These are phyloP conservation scores for chimpanzee (Pan troglodytes) DNA, from an alignment of 2,113 vertebrate genomes.

Conservation along the genomic window DNA sequence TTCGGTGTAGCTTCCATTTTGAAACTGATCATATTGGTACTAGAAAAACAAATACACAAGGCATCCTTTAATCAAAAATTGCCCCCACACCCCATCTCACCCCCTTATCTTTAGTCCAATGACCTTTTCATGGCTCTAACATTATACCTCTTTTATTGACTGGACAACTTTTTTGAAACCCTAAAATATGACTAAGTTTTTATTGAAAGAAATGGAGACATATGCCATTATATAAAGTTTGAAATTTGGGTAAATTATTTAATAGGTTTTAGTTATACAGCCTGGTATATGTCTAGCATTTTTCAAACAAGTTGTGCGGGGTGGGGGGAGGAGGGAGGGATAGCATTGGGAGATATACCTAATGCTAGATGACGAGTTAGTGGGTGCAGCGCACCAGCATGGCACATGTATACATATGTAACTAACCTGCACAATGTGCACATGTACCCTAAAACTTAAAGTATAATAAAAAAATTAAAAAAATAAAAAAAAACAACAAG, in stretches of 20 bases:
- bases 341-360: too few species aligned
- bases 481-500: constrained; percentile 19
- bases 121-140: background rate
- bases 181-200: constrained; percentile 54
- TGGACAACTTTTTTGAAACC: background rate
- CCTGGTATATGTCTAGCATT: constrained; percentile 67
- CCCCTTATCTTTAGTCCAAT: background rate
- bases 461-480: too few species aligned
- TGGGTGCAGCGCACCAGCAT: too few species aligned
- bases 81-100: fast-evolving
- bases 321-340: too few species aligned
- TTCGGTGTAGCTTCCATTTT: background rate
- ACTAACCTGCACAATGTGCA: too few species aligned
- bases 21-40: background rate
- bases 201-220: constrained; percentile 63
- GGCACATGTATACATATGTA: too few species aligned
- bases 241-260: background rate
- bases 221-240: constrained; percentile 66
- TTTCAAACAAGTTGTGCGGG: constrained; percentile 68
- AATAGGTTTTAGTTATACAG: constrained; percentile 61
- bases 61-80: background rate
- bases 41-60: background rate
- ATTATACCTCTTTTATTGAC: constrained; percentile 46
- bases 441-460: too few species aligned
- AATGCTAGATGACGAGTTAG: too few species aligned